These are phyloP conservation scores for Mesembrinibis cayennensis DNA, from an alignment of 2,113 vertebrate genomes.

Conservation along the genomic window DNA sequence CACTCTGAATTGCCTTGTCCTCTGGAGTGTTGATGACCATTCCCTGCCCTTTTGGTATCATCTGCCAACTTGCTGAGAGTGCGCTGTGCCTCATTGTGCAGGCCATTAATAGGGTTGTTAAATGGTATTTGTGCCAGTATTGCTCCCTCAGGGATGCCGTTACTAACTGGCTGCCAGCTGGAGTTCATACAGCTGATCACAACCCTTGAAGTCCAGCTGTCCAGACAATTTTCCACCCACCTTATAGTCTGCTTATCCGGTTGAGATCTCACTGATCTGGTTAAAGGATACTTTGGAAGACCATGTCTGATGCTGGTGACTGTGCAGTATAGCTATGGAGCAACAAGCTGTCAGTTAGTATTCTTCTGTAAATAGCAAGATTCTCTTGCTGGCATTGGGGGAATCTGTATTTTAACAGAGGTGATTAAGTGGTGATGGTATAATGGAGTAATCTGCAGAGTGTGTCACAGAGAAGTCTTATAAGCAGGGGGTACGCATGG, in stretches of 20 bases:
- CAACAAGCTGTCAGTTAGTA: background rate
- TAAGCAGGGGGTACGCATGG: background rate
- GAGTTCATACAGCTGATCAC: background rate
- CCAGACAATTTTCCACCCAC: background rate
- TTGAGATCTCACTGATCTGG: background rate
- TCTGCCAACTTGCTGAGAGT: background rate
- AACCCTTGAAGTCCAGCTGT: background rate
- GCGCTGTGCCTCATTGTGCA: background rate
- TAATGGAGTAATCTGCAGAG: background rate
- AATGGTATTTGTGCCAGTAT: background rate
- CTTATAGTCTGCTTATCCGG: background rate
- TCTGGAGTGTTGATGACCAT: background rate
- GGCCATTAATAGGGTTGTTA: background rate
- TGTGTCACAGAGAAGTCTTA: background rate
- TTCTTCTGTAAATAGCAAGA: background rate
- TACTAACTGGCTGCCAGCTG: background rate
- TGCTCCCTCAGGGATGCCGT: background rate
- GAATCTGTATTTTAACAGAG: background rate
- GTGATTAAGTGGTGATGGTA: background rate
- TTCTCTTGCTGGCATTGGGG: background rate
- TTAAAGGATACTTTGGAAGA: background rate
- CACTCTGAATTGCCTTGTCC: background rate
- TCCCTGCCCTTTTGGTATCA: background rate
- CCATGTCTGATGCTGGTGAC: background rate
- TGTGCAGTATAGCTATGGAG: background rate